Evolutionary conservation across 1,140 invertebrate genomes (phyloP).

Genomic region (Scaptomyza pallida): DNA sequence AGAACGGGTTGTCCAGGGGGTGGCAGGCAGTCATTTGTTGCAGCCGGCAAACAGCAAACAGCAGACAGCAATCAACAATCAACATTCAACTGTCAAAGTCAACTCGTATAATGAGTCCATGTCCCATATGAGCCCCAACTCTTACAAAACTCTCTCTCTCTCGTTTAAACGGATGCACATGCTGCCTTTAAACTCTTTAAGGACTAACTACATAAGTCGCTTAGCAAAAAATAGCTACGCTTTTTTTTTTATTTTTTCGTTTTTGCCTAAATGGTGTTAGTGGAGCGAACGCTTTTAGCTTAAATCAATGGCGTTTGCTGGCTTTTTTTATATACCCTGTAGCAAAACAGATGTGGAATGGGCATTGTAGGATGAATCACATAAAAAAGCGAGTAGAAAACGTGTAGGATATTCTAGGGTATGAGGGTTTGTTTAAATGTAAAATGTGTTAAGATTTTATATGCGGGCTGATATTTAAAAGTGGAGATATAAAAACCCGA

Average conservation of each 20-base stretch:
- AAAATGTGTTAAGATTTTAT: too few relatives aligned
- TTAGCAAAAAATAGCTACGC: conserved; percentile 1
- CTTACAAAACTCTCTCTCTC: background rate
- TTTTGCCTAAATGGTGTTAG: conserved; percentile 18
- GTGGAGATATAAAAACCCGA: too few relatives aligned
- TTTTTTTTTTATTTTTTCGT: background rate
- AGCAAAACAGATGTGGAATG: background rate
- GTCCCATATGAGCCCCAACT: background rate
- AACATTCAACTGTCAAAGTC: conserved; percentile 43
- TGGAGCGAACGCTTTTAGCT: conserved; percentile 31
- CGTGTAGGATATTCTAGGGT: background rate
- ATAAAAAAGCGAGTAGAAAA: too few relatives aligned
- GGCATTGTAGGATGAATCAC: background rate
- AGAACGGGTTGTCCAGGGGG: background rate
- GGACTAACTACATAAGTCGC: background rate
- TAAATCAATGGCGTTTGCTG: conserved; percentile 13
- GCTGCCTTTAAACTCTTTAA: background rate
- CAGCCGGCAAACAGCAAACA: conserved; percentile 28
- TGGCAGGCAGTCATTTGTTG: conserved; percentile 14
- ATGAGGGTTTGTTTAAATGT: too few relatives aligned
- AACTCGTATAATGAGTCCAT: conserved; percentile 26
- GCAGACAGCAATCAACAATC: conserved; percentile 43
- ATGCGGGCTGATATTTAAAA: too few relatives aligned
- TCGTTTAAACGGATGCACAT: background rate
- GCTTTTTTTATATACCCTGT: conserved; percentile 18